A percentile compares a stretch with the other conserved stretches of the same genome.
phyloP scores from a whole-genome alignment of 92 coral and sea anemone genomes.

The Parazoanthus atlanticus region DNA sequence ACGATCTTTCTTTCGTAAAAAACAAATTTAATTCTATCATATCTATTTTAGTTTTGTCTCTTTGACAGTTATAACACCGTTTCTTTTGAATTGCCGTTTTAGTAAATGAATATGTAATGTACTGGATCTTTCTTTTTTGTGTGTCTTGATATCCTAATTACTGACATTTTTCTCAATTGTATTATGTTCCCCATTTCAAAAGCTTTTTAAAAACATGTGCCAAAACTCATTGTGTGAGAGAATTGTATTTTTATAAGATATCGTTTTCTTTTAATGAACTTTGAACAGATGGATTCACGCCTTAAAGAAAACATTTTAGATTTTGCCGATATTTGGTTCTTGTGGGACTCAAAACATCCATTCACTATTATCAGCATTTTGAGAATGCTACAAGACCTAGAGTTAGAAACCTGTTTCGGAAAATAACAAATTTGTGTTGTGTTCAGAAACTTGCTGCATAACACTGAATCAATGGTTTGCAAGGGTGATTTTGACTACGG shows the following conservation, averaged over 20 bases:
- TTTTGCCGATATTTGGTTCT: neutral
- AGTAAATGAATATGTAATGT: slow-evolving; percentile 38
- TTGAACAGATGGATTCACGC: slow-evolving; percentile 42
- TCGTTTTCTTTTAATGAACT: slow-evolving; percentile 32
- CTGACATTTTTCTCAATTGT: slow-evolving; percentile 40
- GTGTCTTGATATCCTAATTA: slow-evolving; percentile 36
- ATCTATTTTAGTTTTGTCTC: neutral
- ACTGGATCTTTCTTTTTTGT: slow-evolving; percentile 16
- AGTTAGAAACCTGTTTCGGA: neutral
- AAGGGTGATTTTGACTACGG: neutral
- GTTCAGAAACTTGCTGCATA: neutral
- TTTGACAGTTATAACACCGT: slow-evolving; percentile 19
- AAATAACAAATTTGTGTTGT: slow-evolving; percentile 2
- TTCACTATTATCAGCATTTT: neutral
- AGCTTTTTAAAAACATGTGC: slow-evolving; percentile 52
- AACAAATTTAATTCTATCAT: neutral
- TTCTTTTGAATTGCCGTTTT: slow-evolving; percentile 35
- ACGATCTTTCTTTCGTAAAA: neutral
- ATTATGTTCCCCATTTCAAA: slow-evolving; percentile 32
- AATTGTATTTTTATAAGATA: slow-evolving; percentile 40
- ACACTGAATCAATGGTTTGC: neutral
- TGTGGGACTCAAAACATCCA: neutral
- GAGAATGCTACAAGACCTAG: neutral
- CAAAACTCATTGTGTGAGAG: slow-evolving; percentile 34
- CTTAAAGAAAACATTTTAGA: neutral